Conservation (phyloP, 2,113 vertebrate species). For the Burhinus oedicnemus region DNA sequence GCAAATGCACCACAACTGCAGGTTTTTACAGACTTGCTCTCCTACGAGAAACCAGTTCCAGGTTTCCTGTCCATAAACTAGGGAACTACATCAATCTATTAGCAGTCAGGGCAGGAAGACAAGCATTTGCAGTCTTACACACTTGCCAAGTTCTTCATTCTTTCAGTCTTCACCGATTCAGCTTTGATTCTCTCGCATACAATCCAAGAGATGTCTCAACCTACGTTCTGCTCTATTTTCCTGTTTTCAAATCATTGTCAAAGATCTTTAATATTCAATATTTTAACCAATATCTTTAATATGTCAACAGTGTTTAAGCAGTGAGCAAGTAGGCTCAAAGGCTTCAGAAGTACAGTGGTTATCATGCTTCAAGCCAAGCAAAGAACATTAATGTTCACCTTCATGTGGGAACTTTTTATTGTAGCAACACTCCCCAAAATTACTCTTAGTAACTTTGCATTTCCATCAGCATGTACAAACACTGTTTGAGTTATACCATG, state of each 20-base stretch:
- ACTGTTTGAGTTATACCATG: background rate
- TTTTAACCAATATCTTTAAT: background rate
- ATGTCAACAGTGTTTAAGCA: background rate
- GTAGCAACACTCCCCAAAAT: background rate
- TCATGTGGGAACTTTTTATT: background rate
- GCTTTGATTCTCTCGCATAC: background rate
- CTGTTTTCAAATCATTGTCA: background rate
- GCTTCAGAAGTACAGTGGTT: background rate
- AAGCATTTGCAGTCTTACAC: background rate
- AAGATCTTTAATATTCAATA: background rate
- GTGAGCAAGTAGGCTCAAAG: background rate
- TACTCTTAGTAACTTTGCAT: background rate
- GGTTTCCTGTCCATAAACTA: background rate
- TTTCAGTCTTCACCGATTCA: background rate
- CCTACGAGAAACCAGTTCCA: background rate
- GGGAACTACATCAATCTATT: background rate
- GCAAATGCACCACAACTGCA: background rate
- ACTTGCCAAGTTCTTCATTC: background rate
- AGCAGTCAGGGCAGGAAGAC: background rate
- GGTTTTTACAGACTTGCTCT: background rate
- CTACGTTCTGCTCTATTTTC: background rate
- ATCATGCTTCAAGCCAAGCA: background rate
- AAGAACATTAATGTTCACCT: background rate
- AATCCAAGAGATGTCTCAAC: background rate
- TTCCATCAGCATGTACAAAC: background rate